Percentiles rank a stretch among this genome's conserved stretches.
phyloP scores from a whole-genome alignment of 2,113 vertebrate species.

The Lethenteron reissneri region DNA sequence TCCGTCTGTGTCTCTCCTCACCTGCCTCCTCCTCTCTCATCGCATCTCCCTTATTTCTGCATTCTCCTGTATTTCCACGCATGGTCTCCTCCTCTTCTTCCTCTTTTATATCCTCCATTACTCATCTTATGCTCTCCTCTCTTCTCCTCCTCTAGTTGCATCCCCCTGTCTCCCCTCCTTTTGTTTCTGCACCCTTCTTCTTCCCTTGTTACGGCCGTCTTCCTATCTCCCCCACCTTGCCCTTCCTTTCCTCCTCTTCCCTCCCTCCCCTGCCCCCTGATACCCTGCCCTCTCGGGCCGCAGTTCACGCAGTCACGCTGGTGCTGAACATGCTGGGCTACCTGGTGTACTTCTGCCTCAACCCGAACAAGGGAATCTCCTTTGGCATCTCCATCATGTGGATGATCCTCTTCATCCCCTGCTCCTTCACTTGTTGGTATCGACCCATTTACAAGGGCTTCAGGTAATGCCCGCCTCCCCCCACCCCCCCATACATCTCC shows the following conservation, averaged over 20 bases:
- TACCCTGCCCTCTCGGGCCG: not conserved
- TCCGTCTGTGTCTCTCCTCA: too few relatives aligned
- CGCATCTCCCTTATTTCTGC: too few relatives aligned
- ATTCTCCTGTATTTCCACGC: too few relatives aligned
- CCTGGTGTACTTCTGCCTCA: slow-evolving; percentile 45
- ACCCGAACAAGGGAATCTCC: slow-evolving; percentile 26
- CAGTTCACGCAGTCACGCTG: slow-evolving; percentile 71
- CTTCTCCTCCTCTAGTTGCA: slow-evolving; percentile 1
- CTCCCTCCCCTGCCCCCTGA: not conserved
- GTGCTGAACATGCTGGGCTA: slow-evolving; percentile 76
- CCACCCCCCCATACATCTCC: not conserved
- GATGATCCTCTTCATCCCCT: slow-evolving; percentile 76
- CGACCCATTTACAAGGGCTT: slow-evolving; percentile 88
- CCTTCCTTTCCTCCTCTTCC: not conserved
- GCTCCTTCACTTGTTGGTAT: slow-evolving; percentile 87
- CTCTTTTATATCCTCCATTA: too few relatives aligned
- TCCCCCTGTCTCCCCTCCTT: not conserved
- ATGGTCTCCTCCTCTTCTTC: too few relatives aligned
- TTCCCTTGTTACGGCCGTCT: too few relatives aligned
- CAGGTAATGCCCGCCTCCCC: slow-evolving; percentile 26
- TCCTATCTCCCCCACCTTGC: not conserved
- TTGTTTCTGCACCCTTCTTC: too few relatives aligned
- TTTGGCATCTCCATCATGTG: slow-evolving; percentile 86
- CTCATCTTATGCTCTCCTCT: not conserved
- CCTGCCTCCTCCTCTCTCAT: too few relatives aligned